These are phyloP conservation scores for Hiodon alosoides DNA, from an alignment of 2,113 vertebrate genomes.

Conservation along the genomic window DNA sequence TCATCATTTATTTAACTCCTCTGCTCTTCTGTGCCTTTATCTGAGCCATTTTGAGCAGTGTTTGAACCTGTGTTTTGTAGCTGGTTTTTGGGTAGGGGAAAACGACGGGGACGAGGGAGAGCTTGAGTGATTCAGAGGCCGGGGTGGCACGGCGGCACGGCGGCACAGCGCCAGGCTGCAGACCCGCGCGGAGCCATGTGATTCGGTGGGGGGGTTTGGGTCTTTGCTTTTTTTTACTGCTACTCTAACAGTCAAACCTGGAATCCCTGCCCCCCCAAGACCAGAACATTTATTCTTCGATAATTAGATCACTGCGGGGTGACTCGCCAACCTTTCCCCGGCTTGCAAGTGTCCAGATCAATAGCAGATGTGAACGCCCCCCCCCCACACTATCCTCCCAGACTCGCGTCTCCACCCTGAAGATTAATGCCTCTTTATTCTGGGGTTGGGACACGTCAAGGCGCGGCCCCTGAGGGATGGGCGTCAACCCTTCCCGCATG, in stretches of 20 bases:
- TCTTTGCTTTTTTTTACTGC: neutral
- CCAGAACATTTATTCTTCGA: neutral
- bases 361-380: conserved; percentile 13
- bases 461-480: neutral
- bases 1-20: conserved; percentile 8
- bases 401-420: conserved; percentile 4
- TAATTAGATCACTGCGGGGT: conserved; percentile 21
- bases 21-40: conserved; percentile 10
- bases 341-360: conserved; percentile 11
- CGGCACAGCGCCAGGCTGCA: neutral
- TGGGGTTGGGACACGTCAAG: conserved; percentile 7
- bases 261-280: neutral
- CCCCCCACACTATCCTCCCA: neutral
- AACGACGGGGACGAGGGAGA: neutral
- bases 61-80: conserved; percentile 12
- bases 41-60: conserved; percentile 6
- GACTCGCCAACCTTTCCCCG: conserved; percentile 14
- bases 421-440: conserved; percentile 19
- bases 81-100: neutral
- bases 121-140: neutral
- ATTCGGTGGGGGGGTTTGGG: neutral
- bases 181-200: neutral
- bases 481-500: neutral
- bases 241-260: neutral
- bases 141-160: neutral